Conservation (phyloP, 2,113 vertebrate species). For the Callipepla squamata region DNA sequence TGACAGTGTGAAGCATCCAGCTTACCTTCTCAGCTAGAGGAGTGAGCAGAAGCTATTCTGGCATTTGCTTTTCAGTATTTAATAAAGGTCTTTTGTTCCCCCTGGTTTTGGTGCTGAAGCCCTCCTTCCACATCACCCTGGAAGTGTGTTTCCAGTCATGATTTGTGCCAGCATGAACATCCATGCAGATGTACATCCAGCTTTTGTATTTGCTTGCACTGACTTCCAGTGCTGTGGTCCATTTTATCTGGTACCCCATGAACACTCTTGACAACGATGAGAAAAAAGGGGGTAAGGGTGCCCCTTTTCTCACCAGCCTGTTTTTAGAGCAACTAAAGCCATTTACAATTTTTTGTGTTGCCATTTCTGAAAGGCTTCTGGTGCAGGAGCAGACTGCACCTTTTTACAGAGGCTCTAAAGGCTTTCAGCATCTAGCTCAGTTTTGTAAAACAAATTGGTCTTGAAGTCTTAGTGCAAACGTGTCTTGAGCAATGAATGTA, state of each 20-base stretch:
- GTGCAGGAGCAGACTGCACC: neutral
- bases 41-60: neutral
- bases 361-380: neutral
- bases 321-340: neutral
- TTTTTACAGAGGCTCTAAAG: neutral
- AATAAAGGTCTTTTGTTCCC: neutral
- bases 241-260: neutral
- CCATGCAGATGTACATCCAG: rapidly evolving
- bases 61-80: neutral
- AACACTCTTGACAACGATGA: neutral
- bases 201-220: neutral
- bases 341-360: neutral
- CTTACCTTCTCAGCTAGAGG: neutral
- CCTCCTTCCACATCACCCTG: rapidly evolving
- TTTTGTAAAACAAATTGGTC: neutral
- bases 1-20: neutral
- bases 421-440: neutral
- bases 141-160: neutral
- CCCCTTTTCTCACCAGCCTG: neutral
- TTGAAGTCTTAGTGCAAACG: neutral
- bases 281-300: neutral
- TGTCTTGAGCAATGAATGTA: neutral
- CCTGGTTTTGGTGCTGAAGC: neutral
- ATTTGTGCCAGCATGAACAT: neutral
- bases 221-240: neutral